phyloP scores from a whole-genome alignment of 2,797 vertebrate species.

The Periparus ater region DNA sequence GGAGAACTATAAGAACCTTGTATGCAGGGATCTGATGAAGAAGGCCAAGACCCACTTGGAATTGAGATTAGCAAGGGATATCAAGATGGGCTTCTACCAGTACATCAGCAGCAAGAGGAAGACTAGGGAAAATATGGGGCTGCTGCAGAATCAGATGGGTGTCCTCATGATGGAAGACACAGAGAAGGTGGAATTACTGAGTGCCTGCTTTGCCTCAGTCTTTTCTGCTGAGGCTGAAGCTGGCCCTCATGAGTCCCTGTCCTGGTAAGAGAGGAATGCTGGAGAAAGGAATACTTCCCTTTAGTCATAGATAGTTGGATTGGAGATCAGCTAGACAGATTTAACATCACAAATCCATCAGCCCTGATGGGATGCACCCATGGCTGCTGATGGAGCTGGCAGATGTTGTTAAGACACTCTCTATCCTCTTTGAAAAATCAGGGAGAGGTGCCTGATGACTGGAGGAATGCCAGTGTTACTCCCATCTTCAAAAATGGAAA shows the following conservation, averaged over 20 bases:
- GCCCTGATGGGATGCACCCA: background rate
- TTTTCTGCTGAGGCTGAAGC: background rate
- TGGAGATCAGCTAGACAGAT: background rate
- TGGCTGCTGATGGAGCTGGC: background rate
- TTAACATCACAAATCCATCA: background rate
- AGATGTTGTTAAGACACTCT: background rate
- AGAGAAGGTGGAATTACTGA: background rate
- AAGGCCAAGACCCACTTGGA: background rate
- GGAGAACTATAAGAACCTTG: background rate
- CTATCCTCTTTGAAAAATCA: background rate
- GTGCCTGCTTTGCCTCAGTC: background rate
- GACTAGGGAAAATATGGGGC: background rate
- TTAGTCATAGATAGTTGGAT: background rate
- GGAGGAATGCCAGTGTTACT: background rate
- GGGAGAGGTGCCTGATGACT: background rate
- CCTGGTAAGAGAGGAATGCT: background rate
- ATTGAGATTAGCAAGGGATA: background rate
- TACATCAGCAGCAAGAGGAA: background rate
- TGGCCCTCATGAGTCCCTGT: background rate
- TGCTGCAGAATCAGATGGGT: background rate
- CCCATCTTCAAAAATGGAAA: background rate
- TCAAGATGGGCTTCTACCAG: background rate
- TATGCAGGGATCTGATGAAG: accelerated
- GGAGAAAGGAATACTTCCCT: background rate
- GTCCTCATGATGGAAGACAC: background rate